phyloP scores from a whole-genome alignment of 1,140 invertebrate species.

The Capitella teleta region DNA sequence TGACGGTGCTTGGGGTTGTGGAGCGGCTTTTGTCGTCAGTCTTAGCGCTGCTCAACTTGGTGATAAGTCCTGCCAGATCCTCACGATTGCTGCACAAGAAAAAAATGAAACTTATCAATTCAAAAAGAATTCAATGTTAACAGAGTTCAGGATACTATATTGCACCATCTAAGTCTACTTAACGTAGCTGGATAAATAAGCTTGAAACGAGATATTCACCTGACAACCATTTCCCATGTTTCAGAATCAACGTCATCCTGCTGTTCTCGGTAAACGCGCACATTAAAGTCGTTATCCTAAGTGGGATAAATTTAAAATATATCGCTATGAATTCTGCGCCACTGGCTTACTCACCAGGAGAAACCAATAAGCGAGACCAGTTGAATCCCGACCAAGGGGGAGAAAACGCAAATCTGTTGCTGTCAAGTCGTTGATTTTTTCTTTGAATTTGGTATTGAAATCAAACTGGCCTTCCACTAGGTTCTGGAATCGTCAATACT shows the following conservation, averaged over 20 bases:
- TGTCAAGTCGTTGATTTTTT: conserved; percentile 70
- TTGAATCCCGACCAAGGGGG: conserved; percentile 78
- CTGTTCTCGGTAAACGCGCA: conserved; percentile 86
- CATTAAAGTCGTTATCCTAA: conserved; percentile 69
- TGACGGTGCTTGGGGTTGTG: conserved; percentile 3
- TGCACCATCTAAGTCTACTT: not conserved
- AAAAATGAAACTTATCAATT: not conserved
- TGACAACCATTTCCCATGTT: conserved; percentile 80
- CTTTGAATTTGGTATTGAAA: conserved; percentile 83
- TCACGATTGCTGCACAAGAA: conserved; percentile 43
- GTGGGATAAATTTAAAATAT: not conserved
- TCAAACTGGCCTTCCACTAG: conserved; percentile 91
- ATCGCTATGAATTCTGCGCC: not conserved
- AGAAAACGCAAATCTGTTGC: conserved; percentile 67
- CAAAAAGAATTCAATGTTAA: not conserved
- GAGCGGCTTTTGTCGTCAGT: conserved; percentile 1
- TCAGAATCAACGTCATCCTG: conserved; percentile 71
- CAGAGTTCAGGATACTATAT: not conserved
- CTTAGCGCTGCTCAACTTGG: conserved; percentile 51
- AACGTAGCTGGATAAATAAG: not conserved
- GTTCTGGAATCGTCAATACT: conserved; percentile 51
- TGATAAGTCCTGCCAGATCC: conserved; percentile 62
- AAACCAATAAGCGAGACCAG: conserved; percentile 84
- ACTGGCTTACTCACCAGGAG: conserved; percentile 49
- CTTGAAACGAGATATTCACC: conserved; percentile 41